Conservation (phyloP, 2,888 invertebrate genomes). For the Philhelius pedissequus region DNA sequence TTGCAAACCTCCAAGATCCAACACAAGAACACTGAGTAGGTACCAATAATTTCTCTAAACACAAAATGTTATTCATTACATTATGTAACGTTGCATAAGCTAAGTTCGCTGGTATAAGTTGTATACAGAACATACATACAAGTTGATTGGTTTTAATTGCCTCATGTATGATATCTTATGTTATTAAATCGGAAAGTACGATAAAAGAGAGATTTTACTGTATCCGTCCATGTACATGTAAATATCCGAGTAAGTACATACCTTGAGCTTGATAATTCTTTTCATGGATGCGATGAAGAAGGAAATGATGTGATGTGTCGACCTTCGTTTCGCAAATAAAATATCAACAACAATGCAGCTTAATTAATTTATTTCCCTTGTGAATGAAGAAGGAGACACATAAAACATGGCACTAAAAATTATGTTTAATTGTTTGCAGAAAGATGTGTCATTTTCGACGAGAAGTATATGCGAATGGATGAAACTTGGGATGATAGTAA, state of each 20-base stretch:
- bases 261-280: slow-evolving; percentile 60
- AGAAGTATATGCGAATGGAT: not conserved
- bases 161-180: no score
- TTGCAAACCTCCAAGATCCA: no score
- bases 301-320: slow-evolving; percentile 39
- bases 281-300: slow-evolving; percentile 21
- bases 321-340: slow-evolving; percentile 39
- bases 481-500: not conserved
- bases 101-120: no score
- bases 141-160: no score
- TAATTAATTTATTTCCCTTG: slow-evolving; percentile 43
- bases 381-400: not conserved
- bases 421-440: slow-evolving; percentile 17
- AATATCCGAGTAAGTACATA: no score
- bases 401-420: slow-evolving; percentile 6
- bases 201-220: not conserved
- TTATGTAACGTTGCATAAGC: no score
- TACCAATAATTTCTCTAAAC: no score
- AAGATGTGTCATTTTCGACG: not conserved
- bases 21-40: no score
- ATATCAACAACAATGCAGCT: slow-evolving; percentile 26
- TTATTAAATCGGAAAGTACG: no score
- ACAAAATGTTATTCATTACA: no score
- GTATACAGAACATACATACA: no score
- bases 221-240: no score